Evolutionary conservation across 2,888 invertebrate genomes (phyloP), one percentile per base, ranked within the genome.

Genomic region (Hyposoter didymator): DNA sequence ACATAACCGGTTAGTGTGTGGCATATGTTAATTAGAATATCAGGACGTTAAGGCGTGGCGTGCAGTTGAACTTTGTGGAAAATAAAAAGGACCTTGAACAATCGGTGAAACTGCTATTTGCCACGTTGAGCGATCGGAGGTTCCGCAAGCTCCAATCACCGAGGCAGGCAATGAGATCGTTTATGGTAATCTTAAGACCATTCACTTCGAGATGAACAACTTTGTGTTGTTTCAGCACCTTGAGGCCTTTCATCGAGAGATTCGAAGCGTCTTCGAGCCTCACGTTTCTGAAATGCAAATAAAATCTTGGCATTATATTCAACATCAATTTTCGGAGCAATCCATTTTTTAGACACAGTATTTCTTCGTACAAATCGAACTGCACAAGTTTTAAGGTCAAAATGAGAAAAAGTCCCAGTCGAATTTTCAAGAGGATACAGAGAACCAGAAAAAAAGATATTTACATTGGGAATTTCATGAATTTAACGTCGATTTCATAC

Each of bases 141-240:
- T 96, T 96, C 85, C 95, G 94, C 83, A 95, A 91, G 49, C 96
- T 96, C 96, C 96, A 96, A 88, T 96, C 96, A 78, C 95, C 95
- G 82, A 96, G 94, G 92, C 96, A 96, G 84, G 95, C 95, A 88
- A 96, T 95, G 84, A 96, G 94, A 90, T 96, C 95, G 91, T 95
- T 95, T 78, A 96, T 95, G 62, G 95, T 94, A 12, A 95, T 94
- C 87, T 95, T 95, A 87, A 96, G 93, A 85, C 95, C 95, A 83
- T 95, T 94, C 78, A 95, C 95, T 91, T 96, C 96, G 87, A 96
- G 93, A 90, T 95, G 95, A 64, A 94, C 93, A 80, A 96, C 95
- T 92, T 96, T 96, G 92, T 97, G 96, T 82, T 95, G 94, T 87
- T 94, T 95, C 67, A 97, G 93, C 75, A 96, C 94, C 87, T 95